phyloP scores from a whole-genome alignment of 1,140 invertebrate species.

The Oncopeltus fasciatus region DNA sequence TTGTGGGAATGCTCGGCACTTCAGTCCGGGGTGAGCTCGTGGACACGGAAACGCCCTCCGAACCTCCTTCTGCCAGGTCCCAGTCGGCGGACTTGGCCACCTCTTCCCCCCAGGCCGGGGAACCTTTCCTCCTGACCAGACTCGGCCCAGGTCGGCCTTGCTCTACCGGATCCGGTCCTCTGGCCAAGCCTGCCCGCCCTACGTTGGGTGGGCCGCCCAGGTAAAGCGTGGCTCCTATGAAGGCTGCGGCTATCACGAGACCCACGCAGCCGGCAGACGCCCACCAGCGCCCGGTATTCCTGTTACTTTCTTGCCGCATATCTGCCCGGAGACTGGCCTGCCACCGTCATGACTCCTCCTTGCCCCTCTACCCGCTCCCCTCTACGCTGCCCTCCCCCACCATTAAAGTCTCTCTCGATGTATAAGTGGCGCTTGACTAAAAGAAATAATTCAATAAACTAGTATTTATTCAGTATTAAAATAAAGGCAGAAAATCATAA shows the following conservation, averaged over 20 bases:
- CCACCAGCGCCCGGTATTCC: constrained; percentile 22
- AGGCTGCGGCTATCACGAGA: constrained; percentile 22
- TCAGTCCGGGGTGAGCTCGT: too few relatives aligned
- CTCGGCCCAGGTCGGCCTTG: neutral
- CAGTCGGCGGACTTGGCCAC: neutral
- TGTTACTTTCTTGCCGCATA: neutral
- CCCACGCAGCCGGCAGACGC: constrained; percentile 23
- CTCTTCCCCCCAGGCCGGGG: neutral
- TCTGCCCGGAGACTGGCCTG: neutral
- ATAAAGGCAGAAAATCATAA: too few relatives aligned
- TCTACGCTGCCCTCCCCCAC: neutral
- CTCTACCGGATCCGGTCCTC: neutral
- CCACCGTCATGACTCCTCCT: neutral
- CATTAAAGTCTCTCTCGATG: too few relatives aligned
- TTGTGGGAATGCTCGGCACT: too few relatives aligned
- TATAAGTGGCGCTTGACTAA: too few relatives aligned
- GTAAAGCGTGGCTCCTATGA: constrained; percentile 25
- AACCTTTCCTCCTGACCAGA: neutral
- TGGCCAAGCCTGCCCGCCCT: neutral
- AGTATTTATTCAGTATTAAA: too few relatives aligned
- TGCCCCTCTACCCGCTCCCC: neutral
- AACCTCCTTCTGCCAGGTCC: neutral
- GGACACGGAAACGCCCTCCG: too few relatives aligned
- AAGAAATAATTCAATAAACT: too few relatives aligned
- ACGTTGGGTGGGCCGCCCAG: constrained; percentile 16